phyloP scores from a whole-genome alignment of 2,113 vertebrate species.

The Neodontobutis hainanensis region DNA sequence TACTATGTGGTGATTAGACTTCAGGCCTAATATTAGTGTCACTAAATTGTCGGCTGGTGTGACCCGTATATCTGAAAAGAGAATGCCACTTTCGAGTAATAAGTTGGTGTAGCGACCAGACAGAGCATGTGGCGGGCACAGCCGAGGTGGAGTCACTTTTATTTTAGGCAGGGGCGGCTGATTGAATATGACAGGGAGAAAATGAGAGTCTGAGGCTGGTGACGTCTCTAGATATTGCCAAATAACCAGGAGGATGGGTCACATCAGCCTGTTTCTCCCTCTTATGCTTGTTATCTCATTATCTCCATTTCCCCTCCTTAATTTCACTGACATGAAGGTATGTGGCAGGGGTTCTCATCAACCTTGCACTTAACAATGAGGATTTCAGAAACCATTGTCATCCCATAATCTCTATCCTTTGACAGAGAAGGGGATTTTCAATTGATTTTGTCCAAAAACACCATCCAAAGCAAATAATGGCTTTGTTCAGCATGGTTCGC shows the following conservation, averaged over 20 bases:
- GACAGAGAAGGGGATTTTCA: constrained; percentile 27
- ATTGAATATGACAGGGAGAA: constrained; percentile 77
- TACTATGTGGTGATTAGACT: constrained; percentile 20
- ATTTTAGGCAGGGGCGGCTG: constrained; percentile 63
- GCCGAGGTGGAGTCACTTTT: constrained; percentile 48
- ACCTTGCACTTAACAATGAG: constrained; percentile 61
- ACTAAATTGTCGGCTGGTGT: constrained; percentile 16
- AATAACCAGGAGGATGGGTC: constrained; percentile 71
- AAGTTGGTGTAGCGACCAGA: constrained; percentile 22
- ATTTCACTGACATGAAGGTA: constrained; percentile 65
- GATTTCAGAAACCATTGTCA: constrained; percentile 66
- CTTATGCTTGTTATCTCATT: constrained; percentile 73
- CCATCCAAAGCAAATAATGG: constrained; percentile 5
- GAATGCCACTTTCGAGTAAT: constrained; percentile 1
- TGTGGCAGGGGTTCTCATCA: constrained; percentile 62
- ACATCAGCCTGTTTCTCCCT: constrained; percentile 68
- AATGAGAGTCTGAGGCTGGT: constrained; percentile 72
- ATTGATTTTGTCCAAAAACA: constrained; percentile 2
- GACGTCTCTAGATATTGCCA: constrained; percentile 70
- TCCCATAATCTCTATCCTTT: constrained; percentile 43
- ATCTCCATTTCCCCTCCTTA: constrained; percentile 68
- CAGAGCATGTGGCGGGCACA: constrained; percentile 39
- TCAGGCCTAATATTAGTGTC: constrained; percentile 16
- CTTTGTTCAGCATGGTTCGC: constrained; percentile 42
- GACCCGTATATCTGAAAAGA: constrained; percentile 13